Conservation (phyloP, 2,888 invertebrate genomes). For the Eilema sororculum region DNA sequence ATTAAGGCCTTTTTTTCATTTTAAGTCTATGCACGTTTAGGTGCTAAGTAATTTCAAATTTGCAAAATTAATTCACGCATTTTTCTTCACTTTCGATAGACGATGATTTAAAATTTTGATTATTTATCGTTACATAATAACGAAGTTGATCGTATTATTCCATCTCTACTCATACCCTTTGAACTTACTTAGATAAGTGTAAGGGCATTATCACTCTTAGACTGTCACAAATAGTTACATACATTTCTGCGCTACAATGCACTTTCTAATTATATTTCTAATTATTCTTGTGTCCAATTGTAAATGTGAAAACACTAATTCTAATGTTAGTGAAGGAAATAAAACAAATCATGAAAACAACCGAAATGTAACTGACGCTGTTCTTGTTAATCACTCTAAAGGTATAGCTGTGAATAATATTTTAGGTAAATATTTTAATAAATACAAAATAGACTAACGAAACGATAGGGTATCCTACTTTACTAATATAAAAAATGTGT, state of each 20-base stretch:
- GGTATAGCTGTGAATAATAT: not conserved
- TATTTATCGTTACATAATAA: not conserved
- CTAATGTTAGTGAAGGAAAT: not conserved
- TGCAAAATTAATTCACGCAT: too few species aligned
- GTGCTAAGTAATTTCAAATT: too few species aligned
- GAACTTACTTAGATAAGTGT: slow-evolving; percentile 1
- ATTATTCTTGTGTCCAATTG: not conserved
- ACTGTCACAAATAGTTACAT: not conserved
- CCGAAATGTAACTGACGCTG: not conserved
- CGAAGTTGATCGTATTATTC: not conserved
- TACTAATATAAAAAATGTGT: too few species aligned
- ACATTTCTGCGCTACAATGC: not conserved
- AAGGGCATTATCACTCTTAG: not conserved
- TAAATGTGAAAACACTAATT: not conserved
- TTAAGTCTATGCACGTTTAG: too few species aligned
- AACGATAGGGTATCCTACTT: too few species aligned
- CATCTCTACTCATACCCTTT: not conserved
- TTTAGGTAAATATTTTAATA: not conserved
- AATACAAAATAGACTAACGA: too few species aligned
- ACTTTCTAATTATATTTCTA: not conserved
- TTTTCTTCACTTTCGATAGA: too few species aligned
- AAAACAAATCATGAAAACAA: too few species aligned
- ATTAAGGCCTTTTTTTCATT: too few species aligned
- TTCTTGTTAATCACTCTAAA: not conserved
- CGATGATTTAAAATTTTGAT: not conserved